A percentile compares a stretch with the other conserved stretches of the same genome.
Evolutionary conservation across 1,140 invertebrate species (phyloP).

Genomic region (Calliopsis andreniformis): DNA sequence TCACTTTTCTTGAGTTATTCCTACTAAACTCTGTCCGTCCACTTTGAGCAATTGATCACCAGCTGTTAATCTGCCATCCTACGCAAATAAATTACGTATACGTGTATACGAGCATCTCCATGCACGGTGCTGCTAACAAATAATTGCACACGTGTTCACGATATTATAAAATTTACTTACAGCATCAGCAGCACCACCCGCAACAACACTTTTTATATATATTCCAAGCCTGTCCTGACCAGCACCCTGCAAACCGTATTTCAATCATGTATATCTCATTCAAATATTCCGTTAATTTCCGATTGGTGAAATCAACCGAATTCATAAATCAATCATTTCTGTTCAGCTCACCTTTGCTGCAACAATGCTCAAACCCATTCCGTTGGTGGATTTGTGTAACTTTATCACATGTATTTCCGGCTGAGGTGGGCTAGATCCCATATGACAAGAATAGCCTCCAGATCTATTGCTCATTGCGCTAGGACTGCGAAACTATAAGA

Average conservation of each 20-base stretch:
- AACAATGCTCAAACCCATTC: slow-evolving; percentile 96
- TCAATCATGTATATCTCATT: too few species aligned
- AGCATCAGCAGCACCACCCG: slow-evolving; percentile 96
- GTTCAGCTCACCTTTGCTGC: slow-evolving; percentile 88
- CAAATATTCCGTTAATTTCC: too few species aligned
- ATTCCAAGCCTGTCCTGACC: slow-evolving; percentile 96
- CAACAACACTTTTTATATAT: slow-evolving; percentile 98
- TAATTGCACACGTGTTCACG: background rate
- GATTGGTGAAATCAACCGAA: too few species aligned
- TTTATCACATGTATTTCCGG: slow-evolving; percentile 92
- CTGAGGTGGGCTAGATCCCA: slow-evolving; percentile 79
- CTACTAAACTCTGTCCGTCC: slow-evolving; percentile 97
- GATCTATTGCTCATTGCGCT: slow-evolving; percentile 84
- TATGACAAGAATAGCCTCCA: slow-evolving; percentile 78
- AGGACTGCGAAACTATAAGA: slow-evolving; percentile 84
- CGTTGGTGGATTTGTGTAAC: slow-evolving; percentile 94
- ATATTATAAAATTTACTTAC: slow-evolving; percentile 81
- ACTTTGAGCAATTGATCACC: slow-evolving; percentile 99
- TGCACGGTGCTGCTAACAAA: background rate
- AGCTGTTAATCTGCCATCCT: slow-evolving; percentile 95
- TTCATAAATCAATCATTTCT: too few species aligned
- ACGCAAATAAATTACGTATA: slow-evolving; percentile 43
- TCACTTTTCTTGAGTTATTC: slow-evolving; percentile 97
- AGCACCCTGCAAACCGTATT: slow-evolving; percentile 86
- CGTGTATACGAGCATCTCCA: background rate